Percentiles rank a stretch among this genome's conserved stretches.
phyloP scores from a whole-genome alignment of 2,888 invertebrate genomes.

The Zele albiditarsus region DNA sequence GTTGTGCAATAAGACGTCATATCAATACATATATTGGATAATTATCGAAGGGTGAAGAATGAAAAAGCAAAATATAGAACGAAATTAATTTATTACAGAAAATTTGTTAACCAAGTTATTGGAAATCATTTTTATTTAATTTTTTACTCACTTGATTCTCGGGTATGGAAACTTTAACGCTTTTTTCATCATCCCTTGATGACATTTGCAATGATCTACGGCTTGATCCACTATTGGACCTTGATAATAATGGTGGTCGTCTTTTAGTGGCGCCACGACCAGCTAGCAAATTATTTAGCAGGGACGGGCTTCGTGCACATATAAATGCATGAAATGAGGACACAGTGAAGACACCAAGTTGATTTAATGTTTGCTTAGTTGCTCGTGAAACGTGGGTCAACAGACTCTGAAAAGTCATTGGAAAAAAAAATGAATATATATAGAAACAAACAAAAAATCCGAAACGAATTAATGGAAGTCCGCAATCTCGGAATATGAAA shows the following conservation, averaged over 20 bases:
- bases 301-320: constrained; percentile 94
- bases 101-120: too few species aligned
- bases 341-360: constrained; percentile 97
- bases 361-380: constrained; percentile 95
- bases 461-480: background rate
- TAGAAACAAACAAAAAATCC: background rate
- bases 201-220: constrained; percentile 91
- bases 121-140: too few species aligned
- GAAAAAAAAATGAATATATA: constrained; percentile 7
- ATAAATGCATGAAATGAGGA: constrained; percentile 98
- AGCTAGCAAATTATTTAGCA: constrained; percentile 92
- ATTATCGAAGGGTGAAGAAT: too few species aligned
- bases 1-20: background rate
- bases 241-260: constrained; percentile 89
- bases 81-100: too few species aligned
- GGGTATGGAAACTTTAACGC: constrained; percentile 91
- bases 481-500: background rate
- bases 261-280: constrained; percentile 93
- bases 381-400: constrained; percentile 95
- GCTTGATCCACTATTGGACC: constrained; percentile 92
- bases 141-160: constrained; percentile 78
- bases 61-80: too few species aligned
- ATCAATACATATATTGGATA: too few species aligned
- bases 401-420: constrained; percentile 82
- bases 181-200: constrained; percentile 91